Evolutionary conservation across 2,113 vertebrate species (phyloP), one percentile per base, ranked within the genome.

Genomic region (Bucco capensis): DNA sequence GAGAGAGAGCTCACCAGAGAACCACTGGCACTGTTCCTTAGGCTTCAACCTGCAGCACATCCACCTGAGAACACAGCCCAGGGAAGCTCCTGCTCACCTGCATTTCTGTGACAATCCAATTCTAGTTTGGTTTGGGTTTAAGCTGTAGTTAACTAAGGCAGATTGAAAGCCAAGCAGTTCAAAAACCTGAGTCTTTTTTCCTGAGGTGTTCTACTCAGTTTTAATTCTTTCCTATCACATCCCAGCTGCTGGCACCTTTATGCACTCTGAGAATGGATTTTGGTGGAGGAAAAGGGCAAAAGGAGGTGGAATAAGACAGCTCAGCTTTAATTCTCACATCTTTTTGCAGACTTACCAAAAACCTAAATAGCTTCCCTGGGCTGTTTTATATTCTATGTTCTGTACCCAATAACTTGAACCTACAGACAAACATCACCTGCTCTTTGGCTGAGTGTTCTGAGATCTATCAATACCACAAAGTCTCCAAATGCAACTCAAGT

Each of bases 41-140:
- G 40, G 40, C 40, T 42, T 11, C 40, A 42, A 42, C 40, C 40
- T 42, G 40, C 40, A 42, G 40, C 40, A 12, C 40, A n/a, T n/a
- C 40, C 40, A 42, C 40, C 40, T 42, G 40, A 42, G 40, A 42
- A 42, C 40, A 42, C 40, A 42, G 40, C 40, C 40, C 40, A 11
- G 15, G 40, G 15, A 15, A 42, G 40, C 40, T 42, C 40, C 11
- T 42, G 40, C 40, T 42, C 40, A 11, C 47, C 12, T 5, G 18
- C 50, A 27, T 78, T 81, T 46, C 23, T 21, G 46, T 40, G 24
- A 8, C 5, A 46, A 33, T 8, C 13, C 19, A 77, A 35, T 19
- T 4, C 0, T 10, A 15, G 7, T 57, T 46, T 5, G 12, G 19
- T 27, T 66, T 33, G 15, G 33, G 3, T 77, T 69, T 31, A 21